Evolutionary conservation across 2,888 invertebrate species (phyloP).

Genomic region (Ectobius pallidus): DNA sequence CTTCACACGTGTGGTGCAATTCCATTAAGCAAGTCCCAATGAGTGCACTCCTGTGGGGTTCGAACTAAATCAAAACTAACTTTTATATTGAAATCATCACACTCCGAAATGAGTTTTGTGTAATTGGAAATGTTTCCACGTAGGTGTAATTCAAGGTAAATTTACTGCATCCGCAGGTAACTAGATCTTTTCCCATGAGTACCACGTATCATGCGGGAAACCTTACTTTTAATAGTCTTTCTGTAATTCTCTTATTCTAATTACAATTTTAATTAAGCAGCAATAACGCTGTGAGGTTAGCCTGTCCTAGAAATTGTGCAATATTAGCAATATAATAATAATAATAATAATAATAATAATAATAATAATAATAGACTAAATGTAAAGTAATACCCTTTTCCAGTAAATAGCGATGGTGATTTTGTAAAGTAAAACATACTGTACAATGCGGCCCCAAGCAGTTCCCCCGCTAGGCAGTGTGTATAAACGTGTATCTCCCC

Average conservation of each 20-base stretch:
- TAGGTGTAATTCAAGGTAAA: neutral
- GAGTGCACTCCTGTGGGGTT: constrained; percentile 4
- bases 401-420: neutral
- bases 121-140: constrained; percentile 9
- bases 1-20: constrained; percentile 15
- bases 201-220: no score
- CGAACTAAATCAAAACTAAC: constrained; percentile 13
- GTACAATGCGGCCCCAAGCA: no score
- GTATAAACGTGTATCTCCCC: no score
- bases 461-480: no score
- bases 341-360: neutral
- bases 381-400: neutral
- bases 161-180: no score
- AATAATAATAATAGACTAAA: no score
- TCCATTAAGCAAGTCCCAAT: constrained; percentile 16
- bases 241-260: neutral
- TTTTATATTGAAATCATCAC: constrained; percentile 18
- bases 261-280: neutral
- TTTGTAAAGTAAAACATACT: neutral
- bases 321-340: neutral
- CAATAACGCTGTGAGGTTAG: no score
- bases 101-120: constrained; percentile 12
- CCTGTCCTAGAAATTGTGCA: no score
- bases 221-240: no score
- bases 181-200: no score